A percentile compares a stretch with the other conserved stretches of the same genome.
Evolutionary conservation across 2,797 vertebrate species (phyloP).

Genomic region (Gallinago nigripennis): DNA sequence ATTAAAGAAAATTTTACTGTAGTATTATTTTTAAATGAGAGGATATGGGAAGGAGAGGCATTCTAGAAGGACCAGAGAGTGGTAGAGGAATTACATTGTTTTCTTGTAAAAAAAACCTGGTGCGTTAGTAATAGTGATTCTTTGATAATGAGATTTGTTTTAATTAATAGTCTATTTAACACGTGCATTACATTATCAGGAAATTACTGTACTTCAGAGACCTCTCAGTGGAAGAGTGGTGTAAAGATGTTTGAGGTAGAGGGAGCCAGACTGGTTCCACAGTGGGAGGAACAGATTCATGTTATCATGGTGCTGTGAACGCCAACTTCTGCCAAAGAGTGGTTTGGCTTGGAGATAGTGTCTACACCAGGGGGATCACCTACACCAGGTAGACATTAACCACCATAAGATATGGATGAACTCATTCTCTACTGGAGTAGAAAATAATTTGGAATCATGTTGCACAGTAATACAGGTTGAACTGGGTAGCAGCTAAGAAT

Average conservation of each 20-base stretch:
- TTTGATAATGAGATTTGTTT: conserved; percentile 11
- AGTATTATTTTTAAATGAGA: conserved; percentile 9
- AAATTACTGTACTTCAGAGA: conserved; percentile 9
- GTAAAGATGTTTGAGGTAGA: background rate
- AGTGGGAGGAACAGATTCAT: background rate
- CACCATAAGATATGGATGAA: background rate
- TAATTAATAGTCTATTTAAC: conserved; percentile 36
- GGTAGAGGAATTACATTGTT: background rate
- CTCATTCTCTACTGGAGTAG: background rate
- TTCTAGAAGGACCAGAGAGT: background rate
- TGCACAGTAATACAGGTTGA: background rate
- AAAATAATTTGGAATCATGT: background rate
- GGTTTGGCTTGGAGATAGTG: background rate
- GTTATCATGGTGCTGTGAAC: background rate
- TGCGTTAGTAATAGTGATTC: background rate
- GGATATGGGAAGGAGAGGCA: background rate
- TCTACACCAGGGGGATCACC: background rate
- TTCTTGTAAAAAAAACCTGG: background rate
- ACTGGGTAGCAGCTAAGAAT: background rate
- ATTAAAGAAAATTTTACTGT: background rate
- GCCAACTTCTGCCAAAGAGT: background rate
- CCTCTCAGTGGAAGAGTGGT: background rate
- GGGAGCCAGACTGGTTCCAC: background rate
- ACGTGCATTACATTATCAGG: conserved; percentile 7
- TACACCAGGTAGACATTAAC: background rate